Percentiles rank a stretch among this genome's conserved stretches.
Evolutionary conservation across 2,797 vertebrate genomes (phyloP).

Genomic region (Balearica regulorum): DNA sequence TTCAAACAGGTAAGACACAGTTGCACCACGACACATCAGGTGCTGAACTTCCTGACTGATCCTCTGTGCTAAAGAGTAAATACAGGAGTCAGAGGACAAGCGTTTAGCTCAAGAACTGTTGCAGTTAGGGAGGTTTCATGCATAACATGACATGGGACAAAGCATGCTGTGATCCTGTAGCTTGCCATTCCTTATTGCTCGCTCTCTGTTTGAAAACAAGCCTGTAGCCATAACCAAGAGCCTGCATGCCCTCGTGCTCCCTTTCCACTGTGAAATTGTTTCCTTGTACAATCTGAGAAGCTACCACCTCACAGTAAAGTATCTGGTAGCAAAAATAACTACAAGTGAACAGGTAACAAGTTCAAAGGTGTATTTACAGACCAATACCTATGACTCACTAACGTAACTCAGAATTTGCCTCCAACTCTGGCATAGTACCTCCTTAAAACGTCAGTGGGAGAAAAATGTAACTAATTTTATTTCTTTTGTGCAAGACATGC

Average conservation of each 20-base stretch:
- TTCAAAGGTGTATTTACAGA: neutral
- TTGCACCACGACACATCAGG: neutral
- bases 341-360: neutral
- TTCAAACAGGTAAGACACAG: neutral
- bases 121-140: neutral
- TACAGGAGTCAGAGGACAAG: neutral
- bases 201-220: neutral
- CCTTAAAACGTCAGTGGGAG: neutral
- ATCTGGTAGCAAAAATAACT: neutral
- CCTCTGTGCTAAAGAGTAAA: neutral
- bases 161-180: fast-evolving
- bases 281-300: neutral
- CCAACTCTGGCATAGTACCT: neutral
- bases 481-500: neutral
- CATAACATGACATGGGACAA: fast-evolving
- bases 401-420: neutral
- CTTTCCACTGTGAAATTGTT: neutral
- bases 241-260: neutral
- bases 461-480: neutral
- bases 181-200: neutral
- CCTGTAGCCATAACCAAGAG: neutral
- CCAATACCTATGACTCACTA: neutral
- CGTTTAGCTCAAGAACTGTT: neutral
- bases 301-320: neutral
- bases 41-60: neutral